phyloP scores from a whole-genome alignment of 2,888 invertebrate species.

The Drosophila nr. perissopoda region DNA sequence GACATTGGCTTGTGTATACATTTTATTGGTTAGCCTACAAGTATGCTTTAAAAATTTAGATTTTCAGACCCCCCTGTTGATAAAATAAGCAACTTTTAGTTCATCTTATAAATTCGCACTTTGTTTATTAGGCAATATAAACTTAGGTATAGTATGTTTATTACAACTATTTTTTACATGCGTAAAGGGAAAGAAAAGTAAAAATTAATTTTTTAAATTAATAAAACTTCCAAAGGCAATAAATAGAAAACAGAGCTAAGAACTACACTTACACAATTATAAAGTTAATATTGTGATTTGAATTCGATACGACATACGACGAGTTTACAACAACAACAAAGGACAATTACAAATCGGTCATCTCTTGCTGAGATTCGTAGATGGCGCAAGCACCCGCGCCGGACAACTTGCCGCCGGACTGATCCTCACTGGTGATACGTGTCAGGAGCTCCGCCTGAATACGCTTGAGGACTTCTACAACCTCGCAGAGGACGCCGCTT shows the following conservation, averaged over 20 bases:
- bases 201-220: constrained; percentile 49
- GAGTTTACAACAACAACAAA: constrained; percentile 43
- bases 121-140: constrained; percentile 39
- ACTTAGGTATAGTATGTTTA: constrained; percentile 21
- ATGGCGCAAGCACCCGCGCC: constrained; percentile 39
- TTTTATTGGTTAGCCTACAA: neutral
- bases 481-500: constrained; percentile 81
- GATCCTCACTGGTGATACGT: constrained; percentile 79
- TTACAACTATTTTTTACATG: constrained; percentile 67
- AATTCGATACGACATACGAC: constrained; percentile 40
- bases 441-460: constrained; percentile 82
- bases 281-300: constrained; percentile 47
- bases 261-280: constrained; percentile 34
- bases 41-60: constrained; percentile 1
- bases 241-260: constrained; percentile 56
- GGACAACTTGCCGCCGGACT: constrained; percentile 30
- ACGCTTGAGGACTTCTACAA: constrained; percentile 83
- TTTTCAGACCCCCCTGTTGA: too few species aligned
- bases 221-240: constrained; percentile 50
- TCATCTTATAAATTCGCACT: constrained; percentile 50
- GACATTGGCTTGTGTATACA: too few species aligned
- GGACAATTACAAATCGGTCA: constrained; percentile 82
- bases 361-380: constrained; percentile 82
- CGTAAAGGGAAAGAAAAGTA: constrained; percentile 42
- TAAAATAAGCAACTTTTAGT: neutral